Conservation (phyloP, 2,113 vertebrate species). For the Eublepharis macularius region DNA sequence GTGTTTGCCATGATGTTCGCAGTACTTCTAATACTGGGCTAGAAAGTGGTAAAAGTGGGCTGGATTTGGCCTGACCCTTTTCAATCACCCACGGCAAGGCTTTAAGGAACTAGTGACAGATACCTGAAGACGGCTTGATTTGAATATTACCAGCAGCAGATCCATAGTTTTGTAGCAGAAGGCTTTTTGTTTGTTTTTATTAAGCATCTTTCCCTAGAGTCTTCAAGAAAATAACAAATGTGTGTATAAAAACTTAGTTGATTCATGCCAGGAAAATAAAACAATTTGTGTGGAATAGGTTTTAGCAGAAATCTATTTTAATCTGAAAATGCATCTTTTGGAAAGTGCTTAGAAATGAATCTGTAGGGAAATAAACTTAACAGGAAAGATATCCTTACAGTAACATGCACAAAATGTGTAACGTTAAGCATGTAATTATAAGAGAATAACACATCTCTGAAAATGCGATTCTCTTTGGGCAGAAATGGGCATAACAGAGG, state of each 20-base stretch:
- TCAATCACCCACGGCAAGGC: not conserved
- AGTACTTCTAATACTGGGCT: no score
- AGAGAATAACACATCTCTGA: conserved; percentile 14
- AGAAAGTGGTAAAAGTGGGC: not conserved
- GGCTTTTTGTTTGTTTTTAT: not conserved
- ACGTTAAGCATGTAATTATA: conserved; percentile 6
- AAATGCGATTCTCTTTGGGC: not conserved
- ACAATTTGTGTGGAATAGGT: not conserved
- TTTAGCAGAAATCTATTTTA: conserved; percentile 19
- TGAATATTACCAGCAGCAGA: conserved; percentile 1
- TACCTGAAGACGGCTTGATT: conserved; percentile 1
- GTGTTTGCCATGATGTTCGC: no score
- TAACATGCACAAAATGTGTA: conserved; percentile 20
- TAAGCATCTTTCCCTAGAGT: not conserved
- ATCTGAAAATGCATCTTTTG: conserved; percentile 10
- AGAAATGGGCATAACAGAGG: not conserved
- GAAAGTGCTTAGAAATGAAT: conserved; percentile 3
- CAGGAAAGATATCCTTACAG: conserved; percentile 15
- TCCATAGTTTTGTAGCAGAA: conserved; percentile 3
- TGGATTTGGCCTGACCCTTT: not conserved
- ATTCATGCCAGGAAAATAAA: conserved; percentile 11
- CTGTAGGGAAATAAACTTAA: conserved; percentile 28
- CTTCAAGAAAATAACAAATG: conserved; percentile 24
- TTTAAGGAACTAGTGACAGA: not conserved
- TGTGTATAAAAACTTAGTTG: not conserved